Evolutionary conservation across 30 jellyfish, hydroid and myxozoan genomes (phyloP), one percentile per base, ranked within the genome.

Genomic region (Morbakka virulenta): DNA sequence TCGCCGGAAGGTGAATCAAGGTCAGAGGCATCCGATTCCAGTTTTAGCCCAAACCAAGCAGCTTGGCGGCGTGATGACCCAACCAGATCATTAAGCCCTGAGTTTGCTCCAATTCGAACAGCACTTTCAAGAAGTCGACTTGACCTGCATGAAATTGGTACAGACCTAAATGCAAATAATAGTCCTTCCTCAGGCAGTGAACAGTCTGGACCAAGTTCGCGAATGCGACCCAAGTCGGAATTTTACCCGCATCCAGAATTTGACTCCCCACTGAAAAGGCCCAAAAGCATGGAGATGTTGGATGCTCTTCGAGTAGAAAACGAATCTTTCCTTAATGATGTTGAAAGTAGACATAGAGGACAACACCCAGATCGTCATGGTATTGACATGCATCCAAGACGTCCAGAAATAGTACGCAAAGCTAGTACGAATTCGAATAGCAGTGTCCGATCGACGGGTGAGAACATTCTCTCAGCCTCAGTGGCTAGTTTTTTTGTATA

Each of bases 71-170:
- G 78, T 47, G 36, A 51, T 2, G 68, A 14, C 4, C 25, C 83
- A n/a, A 26, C 81, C 14, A 47, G 64, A 49, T 61, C 87, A 1
- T 35, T 23, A 64, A 69, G 79, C 49, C 69, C 87, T 2, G 73
- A 80, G 0, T 64, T 84, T 30, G 96, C 94, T 22, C 94, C 98
- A 20, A 91, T 91, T 27, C 92, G 98, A 11, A 50, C 95, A 1
- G 89, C 89, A 12, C 64, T 91, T 36, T 91, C 98, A 13, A 64
- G 91, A 48, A 83, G 98, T 73, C 95, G 95, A 17, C 92, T 64
- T 62, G 94, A 91, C 53, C 75, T 83, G 3, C 66, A 77, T 13
- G 52, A 49, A 13, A 66, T 69, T 14, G 95, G 84, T 61, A 75
- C 50, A 12, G 62, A 64, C 31, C 57, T 17, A 17, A 6, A 17